Conservation (phyloP, 2,888 invertebrate genomes). For the Callimorpha dominula region DNA sequence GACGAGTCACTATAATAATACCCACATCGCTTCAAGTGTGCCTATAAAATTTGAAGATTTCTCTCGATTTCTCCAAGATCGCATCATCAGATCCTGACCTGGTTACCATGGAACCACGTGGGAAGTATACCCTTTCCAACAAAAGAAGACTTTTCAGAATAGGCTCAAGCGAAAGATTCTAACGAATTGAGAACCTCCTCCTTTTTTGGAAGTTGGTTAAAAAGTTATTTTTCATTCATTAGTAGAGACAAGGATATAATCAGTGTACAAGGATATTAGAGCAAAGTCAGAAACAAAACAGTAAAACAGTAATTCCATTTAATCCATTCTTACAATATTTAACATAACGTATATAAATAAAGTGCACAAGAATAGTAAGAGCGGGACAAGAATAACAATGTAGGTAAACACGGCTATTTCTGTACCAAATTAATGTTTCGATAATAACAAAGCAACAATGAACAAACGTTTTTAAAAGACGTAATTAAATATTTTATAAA, state of each 20-base stretch:
- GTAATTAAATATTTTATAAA: neutral
- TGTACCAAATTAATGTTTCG: neutral
- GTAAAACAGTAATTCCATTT: neutral
- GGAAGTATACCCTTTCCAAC: too few species aligned
- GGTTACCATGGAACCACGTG: too few species aligned
- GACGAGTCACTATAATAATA: too few species aligned
- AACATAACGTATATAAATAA: neutral
- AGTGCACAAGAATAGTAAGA: neutral
- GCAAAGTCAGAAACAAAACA: neutral
- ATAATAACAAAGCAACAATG: neutral
- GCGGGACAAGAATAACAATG: neutral
- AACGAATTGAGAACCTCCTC: too few species aligned
- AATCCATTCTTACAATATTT: constrained; percentile 6
- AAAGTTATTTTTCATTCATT: neutral
- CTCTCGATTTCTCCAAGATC: too few species aligned
- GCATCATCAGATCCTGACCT: too few species aligned
- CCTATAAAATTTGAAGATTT: too few species aligned
- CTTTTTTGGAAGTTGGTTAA: too few species aligned
- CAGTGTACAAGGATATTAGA: neutral
- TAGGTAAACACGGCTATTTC: neutral
- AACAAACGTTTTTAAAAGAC: neutral
- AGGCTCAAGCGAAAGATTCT: too few species aligned
- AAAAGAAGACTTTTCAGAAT: too few species aligned
- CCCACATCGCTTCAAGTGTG: too few species aligned
- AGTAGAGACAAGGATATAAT: neutral